Base-by-base conservation (phyloP, 2,797 vertebrate species). In the Peromyscus eremicus region DNA sequence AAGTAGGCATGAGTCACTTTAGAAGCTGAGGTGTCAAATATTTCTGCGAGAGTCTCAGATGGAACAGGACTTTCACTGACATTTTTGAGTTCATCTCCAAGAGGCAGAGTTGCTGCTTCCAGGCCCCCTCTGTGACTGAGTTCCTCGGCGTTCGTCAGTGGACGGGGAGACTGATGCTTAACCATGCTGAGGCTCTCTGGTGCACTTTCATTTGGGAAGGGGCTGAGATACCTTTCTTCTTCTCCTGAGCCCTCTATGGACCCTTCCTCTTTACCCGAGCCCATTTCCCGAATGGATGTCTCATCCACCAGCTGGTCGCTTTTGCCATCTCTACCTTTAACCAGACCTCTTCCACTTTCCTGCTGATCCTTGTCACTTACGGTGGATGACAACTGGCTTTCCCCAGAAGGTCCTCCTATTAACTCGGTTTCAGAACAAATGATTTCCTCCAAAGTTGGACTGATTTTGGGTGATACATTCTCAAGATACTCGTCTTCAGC, bases 1-100 rank as follows among this genome's bases (percentile, higher is more conserved):
- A 5, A 43, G 92, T 96, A 81, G 91, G 96, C 94, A 95, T 14
- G 79, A 37, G 29, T 49, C 55, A 37, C 57, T 98, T 98, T 98
- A 89, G 70, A 91, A 93, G 87, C 43, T 55, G 97, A 97, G 60
- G 97, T 97, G 94, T 98, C 97, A 98, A 98, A 98, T 98, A 98
- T 98, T 95, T 98, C 97, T 97, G 97, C 98, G 79, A 98, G 97
- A 82, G 92, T 98, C 96, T 98, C 97, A 94, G 97, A 98, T 1
- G 95, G 98, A 97, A 98, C 94, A 16, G 98, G 98, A 96, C 98
- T 98, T 96, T 75, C 60, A 60, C 40, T 95, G 73, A 94, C 40
- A 70, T 94, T 94, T 82, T 95, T 91, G 46, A 17, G n/a, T 96
- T 91, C 43, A 92, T 90, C 94, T 94, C 40, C 64, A 79, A 23